Conservation (phyloP, 2,113 vertebrate genomes). For the Atlantisia rogersi region DNA sequence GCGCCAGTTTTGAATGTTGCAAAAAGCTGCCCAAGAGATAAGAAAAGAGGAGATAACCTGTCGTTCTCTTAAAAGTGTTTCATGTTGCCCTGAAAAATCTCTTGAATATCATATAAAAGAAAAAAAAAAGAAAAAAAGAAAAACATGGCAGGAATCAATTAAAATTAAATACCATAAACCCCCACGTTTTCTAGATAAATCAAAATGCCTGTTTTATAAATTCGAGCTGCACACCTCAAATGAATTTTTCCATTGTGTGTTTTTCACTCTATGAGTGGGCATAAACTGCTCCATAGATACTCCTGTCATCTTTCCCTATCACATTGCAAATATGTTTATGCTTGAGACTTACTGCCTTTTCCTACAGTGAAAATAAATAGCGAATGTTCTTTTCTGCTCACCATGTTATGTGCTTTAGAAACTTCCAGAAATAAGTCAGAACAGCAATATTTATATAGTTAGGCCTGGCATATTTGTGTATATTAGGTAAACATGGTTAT, state of each 20-base stretch:
- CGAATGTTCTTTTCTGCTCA: conserved; percentile 30
- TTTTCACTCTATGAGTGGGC: conserved; percentile 44
- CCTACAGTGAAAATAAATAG: conserved; percentile 33
- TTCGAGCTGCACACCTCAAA: background rate
- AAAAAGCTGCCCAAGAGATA: conserved; percentile 32
- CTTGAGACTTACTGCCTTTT: conserved; percentile 33
- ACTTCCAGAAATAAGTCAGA: conserved; percentile 67
- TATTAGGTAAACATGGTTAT: conserved; percentile 71
- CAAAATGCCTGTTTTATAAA: background rate
- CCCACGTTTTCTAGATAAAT: background rate
- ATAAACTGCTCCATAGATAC: conserved; percentile 31
- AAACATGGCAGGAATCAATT: background rate
- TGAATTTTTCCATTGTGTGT: conserved; percentile 22
- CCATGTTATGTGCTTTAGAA: conserved; percentile 1
- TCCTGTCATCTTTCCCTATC: conserved; percentile 23
- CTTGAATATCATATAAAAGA: conserved; percentile 11
- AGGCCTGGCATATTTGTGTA: conserved; percentile 68
- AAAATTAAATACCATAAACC: background rate
- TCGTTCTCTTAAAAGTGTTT: conserved; percentile 9
- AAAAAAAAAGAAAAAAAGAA: background rate
- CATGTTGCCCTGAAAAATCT: background rate
- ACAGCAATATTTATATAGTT: conserved; percentile 51
- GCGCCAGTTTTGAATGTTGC: background rate
- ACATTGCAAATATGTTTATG: conserved; percentile 31
- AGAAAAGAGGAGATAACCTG: background rate